Percentiles rank a stretch among this genome's conserved stretches.
Evolutionary conservation across 1,140 invertebrate genomes (phyloP).

Genomic region (Macrobrachium rosenbergii): DNA sequence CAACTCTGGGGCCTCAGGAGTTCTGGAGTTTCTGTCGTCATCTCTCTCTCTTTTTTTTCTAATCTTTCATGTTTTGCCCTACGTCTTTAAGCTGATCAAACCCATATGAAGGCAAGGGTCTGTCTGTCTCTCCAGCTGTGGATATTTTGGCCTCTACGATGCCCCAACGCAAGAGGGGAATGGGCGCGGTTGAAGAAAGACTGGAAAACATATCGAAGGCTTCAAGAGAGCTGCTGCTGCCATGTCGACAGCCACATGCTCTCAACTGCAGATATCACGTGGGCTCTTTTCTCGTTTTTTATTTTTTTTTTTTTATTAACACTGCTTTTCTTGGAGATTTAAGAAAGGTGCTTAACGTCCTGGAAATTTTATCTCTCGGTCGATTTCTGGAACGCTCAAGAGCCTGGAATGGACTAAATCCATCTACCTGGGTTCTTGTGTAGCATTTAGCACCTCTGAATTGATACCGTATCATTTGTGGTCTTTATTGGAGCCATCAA

Average conservation of each 20-base stretch:
- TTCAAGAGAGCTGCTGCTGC: too few relatives aligned
- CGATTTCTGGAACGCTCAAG: too few relatives aligned
- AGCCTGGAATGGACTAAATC: too few relatives aligned
- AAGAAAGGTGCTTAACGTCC: too few relatives aligned
- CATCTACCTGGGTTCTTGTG: not conserved
- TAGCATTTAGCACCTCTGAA: not conserved
- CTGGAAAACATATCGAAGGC: too few relatives aligned
- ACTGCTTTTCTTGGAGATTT: too few relatives aligned
- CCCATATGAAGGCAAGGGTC: conserved; percentile 18
- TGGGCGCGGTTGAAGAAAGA: not conserved
- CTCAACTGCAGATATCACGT: too few relatives aligned
- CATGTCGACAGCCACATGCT: too few relatives aligned
- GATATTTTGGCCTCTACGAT: conserved; percentile 13
- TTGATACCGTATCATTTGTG: conserved; percentile 13
- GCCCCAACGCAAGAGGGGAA: not conserved
- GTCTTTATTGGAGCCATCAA: not conserved
- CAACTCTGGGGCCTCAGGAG: not conserved
- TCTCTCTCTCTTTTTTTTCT: not conserved
- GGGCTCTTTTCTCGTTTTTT: too few relatives aligned
- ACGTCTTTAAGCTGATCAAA: conserved; percentile 21
- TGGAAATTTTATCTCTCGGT: too few relatives aligned
- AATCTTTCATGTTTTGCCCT: conserved; percentile 8
- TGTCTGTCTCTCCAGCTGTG: not conserved
- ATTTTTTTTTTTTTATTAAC: too few relatives aligned
- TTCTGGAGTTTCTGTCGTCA: conserved; percentile 1